Evolutionary conservation across 2,888 invertebrate genomes (phyloP).

Genomic region (Plagodis dolabraria): DNA sequence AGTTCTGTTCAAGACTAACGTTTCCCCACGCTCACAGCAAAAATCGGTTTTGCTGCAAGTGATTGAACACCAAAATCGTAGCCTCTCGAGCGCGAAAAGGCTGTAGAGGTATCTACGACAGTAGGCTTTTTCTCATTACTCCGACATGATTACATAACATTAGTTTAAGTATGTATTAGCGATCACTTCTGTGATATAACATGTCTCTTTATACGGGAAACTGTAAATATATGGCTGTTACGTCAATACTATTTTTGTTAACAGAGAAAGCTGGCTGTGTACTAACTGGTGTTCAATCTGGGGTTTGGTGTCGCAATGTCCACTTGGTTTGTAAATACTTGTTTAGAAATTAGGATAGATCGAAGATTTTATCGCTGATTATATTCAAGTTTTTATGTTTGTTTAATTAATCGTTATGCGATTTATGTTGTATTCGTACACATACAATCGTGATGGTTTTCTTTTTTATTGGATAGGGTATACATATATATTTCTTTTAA

Average conservation of each 20-base stretch:
- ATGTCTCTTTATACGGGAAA: constrained; percentile 30
- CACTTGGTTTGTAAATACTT: constrained; percentile 8
- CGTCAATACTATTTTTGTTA: constrained; percentile 29
- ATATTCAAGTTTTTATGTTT: background rate
- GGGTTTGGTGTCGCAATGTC: constrained; percentile 17
- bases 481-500: too few relatives aligned
- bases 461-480: too few relatives aligned
- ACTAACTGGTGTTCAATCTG: too few relatives aligned
- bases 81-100: too few relatives aligned
- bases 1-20: too few relatives aligned
- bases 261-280: constrained; percentile 29
- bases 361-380: background rate
- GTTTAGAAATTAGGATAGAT: constrained; percentile 11
- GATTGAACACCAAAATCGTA: too few relatives aligned
- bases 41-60: too few relatives aligned
- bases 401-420: background rate
- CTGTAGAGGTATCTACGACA: background rate
- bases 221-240: constrained; percentile 31
- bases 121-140: constrained; percentile 2
- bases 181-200: constrained; percentile 33
- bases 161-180: constrained; percentile 6
- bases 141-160: constrained; percentile 14
- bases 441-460: too few relatives aligned
- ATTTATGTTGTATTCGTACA: too few relatives aligned
- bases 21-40: too few relatives aligned